Conservation (phyloP, 2,797 vertebrate species). For the Cossypha niveicapilla region DNA sequence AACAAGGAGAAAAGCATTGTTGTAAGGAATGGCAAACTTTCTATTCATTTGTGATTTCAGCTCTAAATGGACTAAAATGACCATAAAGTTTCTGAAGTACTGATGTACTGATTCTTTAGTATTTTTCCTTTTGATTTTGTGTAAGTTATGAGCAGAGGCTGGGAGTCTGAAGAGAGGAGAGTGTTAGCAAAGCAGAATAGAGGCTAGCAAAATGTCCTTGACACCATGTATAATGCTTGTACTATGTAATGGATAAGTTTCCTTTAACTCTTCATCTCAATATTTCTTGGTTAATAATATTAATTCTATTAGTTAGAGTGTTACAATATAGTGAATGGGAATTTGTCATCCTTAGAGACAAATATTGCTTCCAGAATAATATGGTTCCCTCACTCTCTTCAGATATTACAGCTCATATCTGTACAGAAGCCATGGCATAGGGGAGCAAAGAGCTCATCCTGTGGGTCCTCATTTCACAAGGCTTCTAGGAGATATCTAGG, state of each 20-base stretch:
- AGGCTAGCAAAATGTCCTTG: not conserved
- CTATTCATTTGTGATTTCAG: not conserved
- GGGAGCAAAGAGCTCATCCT: not conserved
- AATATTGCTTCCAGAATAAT: not conserved
- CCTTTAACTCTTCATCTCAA: not conserved
- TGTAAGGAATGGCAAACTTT: not conserved
- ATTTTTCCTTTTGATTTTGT: not conserved
- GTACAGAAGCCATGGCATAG: not conserved
- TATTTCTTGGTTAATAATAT: not conserved
- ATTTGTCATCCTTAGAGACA: not conserved
- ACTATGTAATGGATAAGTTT: not conserved
- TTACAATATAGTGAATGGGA: not conserved
- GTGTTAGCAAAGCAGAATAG: not conserved
- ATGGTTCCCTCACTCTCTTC: not conserved
- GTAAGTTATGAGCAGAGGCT: not conserved
- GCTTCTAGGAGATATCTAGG: not conserved
- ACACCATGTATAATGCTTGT: not conserved
- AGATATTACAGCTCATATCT: not conserved
- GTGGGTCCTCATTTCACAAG: not conserved
- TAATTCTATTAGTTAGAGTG: not conserved
- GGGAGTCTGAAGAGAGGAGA: not conserved
- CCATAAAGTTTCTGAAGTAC: not conserved
- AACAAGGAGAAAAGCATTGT: not conserved
- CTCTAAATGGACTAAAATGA: not conserved
- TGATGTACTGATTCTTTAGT: not conserved